Evolutionary conservation across 2,888 invertebrate species (phyloP), one percentile per base, ranked within the genome.

Genomic region (Yponomeuta plumbellus): DNA sequence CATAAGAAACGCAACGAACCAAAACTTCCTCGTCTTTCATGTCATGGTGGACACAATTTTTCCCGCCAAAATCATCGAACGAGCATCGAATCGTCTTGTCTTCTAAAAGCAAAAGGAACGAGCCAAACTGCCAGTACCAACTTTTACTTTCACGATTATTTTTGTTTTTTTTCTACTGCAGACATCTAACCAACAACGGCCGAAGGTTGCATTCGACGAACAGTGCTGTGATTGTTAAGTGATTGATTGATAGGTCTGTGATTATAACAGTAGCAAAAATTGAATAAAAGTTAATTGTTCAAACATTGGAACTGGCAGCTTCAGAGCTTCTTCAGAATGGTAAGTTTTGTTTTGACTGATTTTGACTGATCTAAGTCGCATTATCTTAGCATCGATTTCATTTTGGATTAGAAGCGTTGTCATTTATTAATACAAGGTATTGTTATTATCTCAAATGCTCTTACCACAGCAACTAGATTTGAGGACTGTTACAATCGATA

Each of bases 131-230:
- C 59, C 59, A 59, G 59, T 21, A 34, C n/a, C 39, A 10, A 62
- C 62, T 62, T 34, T 62, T 34, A 62, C 62, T 34, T 62, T 62
- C 34, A n/a, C 39, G 26, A 26, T 39, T 62, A 20, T 39, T 62
- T 62, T 62, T 62, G 34, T 62, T 62, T 62, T 62, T 34, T 62
- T 66, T 66, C 62, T 66, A 62, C 57, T 66, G 11, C 66, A 66
- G 66, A 63, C n/a, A 34, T 44, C 52, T 52, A 61, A 66, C 52
- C 57, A 52, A 62, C 57, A 52, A 62, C 62, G 13, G 66, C 56
- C 26, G 34, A 61, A 61, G 20, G 34, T 20, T 65, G 64, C 44
- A 66, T 66, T 20, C 39, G n/a, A 22, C 62, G 23, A 20, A 26
- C 34, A 62, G 26, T 66, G 61, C 61, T 52, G 66, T 66, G 66